These are phyloP conservation scores for Aleiodes alternator DNA, from an alignment of 2,888 invertebrate genomes.

Conservation along the genomic window DNA sequence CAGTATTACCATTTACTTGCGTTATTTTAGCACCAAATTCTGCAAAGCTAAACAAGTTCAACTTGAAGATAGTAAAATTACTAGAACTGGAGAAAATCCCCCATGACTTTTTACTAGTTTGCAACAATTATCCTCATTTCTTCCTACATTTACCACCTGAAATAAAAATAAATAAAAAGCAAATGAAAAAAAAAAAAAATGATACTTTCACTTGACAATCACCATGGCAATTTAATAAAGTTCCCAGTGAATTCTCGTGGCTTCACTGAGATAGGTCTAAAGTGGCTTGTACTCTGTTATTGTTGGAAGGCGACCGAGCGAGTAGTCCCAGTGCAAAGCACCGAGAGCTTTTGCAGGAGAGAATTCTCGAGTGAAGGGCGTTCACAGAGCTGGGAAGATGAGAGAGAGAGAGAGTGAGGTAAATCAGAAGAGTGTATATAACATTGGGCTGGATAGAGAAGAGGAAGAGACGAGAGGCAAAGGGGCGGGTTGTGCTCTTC, in stretches of 20 bases:
- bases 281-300: conserved; percentile 65
- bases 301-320: conserved; percentile 66
- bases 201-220: background rate
- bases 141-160: too few species aligned
- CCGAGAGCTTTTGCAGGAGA: conserved; percentile 12
- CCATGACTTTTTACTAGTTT: too few species aligned
- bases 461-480: background rate
- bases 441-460: conserved; percentile 16
- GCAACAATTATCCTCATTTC: too few species aligned
- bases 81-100: too few species aligned
- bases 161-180: background rate
- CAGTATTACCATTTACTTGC: too few species aligned
- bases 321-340: conserved; percentile 46
- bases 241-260: background rate
- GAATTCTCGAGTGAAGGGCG: conserved; percentile 40
- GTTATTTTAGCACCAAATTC: too few species aligned
- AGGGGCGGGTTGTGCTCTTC: conserved; percentile 35
- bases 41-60: too few species aligned
- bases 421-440: conserved; percentile 20
- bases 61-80: too few species aligned
- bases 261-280: conserved; percentile 40
- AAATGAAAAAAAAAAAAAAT: background rate
- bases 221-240: conserved; percentile 4
- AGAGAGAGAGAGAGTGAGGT: conserved; percentile 10
- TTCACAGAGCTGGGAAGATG: conserved; percentile 7